These are phyloP conservation scores for Callaeas wilsoni DNA, from an alignment of 2,113 vertebrate genomes.

Conservation along the genomic window DNA sequence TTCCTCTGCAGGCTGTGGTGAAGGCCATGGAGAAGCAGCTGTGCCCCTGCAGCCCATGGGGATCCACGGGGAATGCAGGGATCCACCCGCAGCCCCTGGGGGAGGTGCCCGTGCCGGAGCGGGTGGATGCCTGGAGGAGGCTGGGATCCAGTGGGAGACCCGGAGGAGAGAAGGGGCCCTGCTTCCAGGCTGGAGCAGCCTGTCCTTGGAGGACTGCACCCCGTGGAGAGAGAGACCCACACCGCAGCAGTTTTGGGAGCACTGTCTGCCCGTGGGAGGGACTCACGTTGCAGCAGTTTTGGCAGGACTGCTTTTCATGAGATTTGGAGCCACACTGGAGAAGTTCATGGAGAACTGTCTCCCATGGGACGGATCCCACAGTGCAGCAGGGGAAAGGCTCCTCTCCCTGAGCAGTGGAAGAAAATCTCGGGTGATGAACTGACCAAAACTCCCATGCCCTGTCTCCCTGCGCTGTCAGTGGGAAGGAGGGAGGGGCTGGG, in stretches of 20 bases:
- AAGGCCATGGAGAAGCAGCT: background rate
- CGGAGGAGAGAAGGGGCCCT: background rate
- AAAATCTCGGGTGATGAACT: background rate
- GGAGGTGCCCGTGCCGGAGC: background rate
- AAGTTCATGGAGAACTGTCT: background rate
- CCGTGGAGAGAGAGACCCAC: too few species aligned
- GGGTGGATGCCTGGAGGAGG: background rate
- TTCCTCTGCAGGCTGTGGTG: rapidly evolving
- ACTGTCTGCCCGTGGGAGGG: background rate
- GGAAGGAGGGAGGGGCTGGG: too few species aligned
- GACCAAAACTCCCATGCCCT: background rate
- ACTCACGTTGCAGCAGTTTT: background rate
- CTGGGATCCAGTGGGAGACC: background rate
- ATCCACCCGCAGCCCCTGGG: background rate
- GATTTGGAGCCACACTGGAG: background rate
- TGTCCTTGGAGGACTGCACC: too few species aligned
- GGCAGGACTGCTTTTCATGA: rapidly evolving
- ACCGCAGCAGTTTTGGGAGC: background rate
- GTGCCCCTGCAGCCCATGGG: background rate
- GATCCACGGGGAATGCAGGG: background rate
- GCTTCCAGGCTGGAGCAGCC: background rate
- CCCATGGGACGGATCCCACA: rapidly evolving
- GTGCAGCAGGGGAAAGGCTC: background rate
- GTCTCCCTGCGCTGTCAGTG: background rate
- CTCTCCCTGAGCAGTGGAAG: background rate